phyloP scores from a whole-genome alignment of 2,113 vertebrate genomes.

The Anolis carolinensis region DNA sequence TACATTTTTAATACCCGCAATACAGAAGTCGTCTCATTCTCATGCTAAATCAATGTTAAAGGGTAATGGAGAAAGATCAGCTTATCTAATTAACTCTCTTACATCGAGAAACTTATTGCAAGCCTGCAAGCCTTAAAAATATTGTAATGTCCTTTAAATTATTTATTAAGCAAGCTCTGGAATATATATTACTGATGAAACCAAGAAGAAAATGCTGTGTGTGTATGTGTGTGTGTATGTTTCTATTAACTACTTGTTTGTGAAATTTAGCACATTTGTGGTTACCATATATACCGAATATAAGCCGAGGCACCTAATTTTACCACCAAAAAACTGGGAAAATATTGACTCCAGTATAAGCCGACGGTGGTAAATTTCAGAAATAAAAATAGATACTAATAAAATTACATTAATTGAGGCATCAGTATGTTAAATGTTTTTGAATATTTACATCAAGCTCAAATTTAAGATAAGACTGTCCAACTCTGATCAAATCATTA shows the following conservation, averaged over 20 bases:
- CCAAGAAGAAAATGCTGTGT: not conserved
- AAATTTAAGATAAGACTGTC: too few species aligned
- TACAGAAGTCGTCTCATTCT: conserved; percentile 21
- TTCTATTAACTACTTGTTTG: not conserved
- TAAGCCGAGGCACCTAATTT: too few species aligned
- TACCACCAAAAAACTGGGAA: too few species aligned
- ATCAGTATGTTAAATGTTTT: too few species aligned
- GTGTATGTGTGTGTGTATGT: not conserved
- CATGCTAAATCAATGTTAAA: conserved; percentile 43
- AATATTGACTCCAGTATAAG: too few species aligned
- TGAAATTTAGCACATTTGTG: too few species aligned
- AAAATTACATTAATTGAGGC: too few species aligned
- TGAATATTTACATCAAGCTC: too few species aligned
- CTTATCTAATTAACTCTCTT: conserved; percentile 44
- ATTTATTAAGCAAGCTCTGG: conserved; percentile 51
- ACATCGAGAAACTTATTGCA: conserved; percentile 39
- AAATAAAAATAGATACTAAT: too few species aligned
- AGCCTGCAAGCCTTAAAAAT: conserved; percentile 22
- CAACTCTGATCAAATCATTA: too few species aligned
- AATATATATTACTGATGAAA: conserved; percentile 30
- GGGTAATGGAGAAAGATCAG: conserved; percentile 37
- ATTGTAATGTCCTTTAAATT: conserved; percentile 18
- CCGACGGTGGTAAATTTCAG: too few species aligned
- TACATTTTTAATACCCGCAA: conserved; percentile 25
- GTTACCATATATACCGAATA: too few species aligned